Base-by-base conservation (phyloP, 2,888 invertebrate species). In the Poecilobothrus nobilitatus region DNA sequence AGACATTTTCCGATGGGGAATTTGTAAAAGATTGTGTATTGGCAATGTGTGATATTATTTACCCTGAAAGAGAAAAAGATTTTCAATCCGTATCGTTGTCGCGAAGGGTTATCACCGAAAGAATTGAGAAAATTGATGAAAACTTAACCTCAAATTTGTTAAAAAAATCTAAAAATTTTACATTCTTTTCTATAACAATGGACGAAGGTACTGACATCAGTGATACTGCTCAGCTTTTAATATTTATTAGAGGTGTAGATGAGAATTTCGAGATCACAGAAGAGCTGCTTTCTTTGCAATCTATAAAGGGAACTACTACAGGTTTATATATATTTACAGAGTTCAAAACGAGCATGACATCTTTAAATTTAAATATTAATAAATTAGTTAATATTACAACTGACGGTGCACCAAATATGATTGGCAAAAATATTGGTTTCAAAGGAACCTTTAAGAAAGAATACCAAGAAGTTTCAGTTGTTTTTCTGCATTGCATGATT, bases 101-200 rank as follows among this genome's bases (percentile, higher is more conserved):
- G 62, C 62, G 62, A 62, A 62, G 62, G n/a, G 62, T 62, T 62
- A 62, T 62, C 62, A 62, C 62, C n/a, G 62, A 62, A n/a, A 62
- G 62, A 62, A 62, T 62, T 62, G 62, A 62, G 9, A 62, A 62
- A 62, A 62, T 62, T n/a, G 62, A 62, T 62, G n/a, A 62, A 62
- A 62, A 62, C 37, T 37, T 37, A 37, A 37, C 62, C 62, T 20
- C 20, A 62, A 62, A 62, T 62, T 62, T 62, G 62, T 62, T 62
- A 62, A 62, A 62, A 62, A 62, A 62, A 62, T 62, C 62, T 62
- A 62, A 62, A 62, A 62, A 62, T 20, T 62, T n/a, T 62, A 62
- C n/a, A 62, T 20, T 62, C 62, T 62, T 62, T 62, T 62, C 62
- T 62, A 62, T 62, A 62, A 62, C n/a, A 62, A 62, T 62, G 62